Evolutionary conservation across 2,113 vertebrate genomes (phyloP), one percentile per base, ranked within the genome.

Genomic region (Zootoca vivipara): DNA sequence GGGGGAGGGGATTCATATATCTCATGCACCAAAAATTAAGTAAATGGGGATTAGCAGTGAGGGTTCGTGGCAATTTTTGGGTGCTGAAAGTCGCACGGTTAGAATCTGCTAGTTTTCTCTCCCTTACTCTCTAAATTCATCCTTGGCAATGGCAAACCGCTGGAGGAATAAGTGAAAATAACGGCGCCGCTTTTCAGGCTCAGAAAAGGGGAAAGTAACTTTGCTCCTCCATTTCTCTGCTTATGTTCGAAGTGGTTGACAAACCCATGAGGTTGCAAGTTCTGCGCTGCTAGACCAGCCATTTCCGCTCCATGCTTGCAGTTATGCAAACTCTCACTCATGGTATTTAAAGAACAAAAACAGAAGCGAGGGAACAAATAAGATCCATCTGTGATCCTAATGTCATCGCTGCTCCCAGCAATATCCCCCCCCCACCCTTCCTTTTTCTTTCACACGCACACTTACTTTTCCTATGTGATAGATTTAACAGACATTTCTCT

Each of bases 401-500:
- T 67, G 18, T 86, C 35, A 7, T 24, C 3, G 38, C 22, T 69
- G 46, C 56, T 2, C 2, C 26, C 24, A 40, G 35, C 10, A 91
- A 92, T 5, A 30, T 30, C 12, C 69, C 8, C 69, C 28, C 69
- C 26, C 9, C 30, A 9, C 46, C 3, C 30, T 15, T 62, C 18
- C 58, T 62, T 13, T 56, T 56, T 84, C n/a, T 52, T 20, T 33
- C 20, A 46, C 20, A 69, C 20, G 30, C 40, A 67, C 26, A 7
- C 28, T 72, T 30, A 38, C 74, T 67, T 64, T 40, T 15, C 46
- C 40, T 33, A 7, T 70, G 28, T 30, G 38, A n/a, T 5, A 92
- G 90, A 81, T 94, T 95, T 94, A 95, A 92, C 90, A 91, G 87
- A 73, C 86, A 91, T 93, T 93, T 95, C 90, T 92, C 87, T 87